Conservation (phyloP, 1,140 invertebrate genomes). For the Colletes gigas region DNA sequence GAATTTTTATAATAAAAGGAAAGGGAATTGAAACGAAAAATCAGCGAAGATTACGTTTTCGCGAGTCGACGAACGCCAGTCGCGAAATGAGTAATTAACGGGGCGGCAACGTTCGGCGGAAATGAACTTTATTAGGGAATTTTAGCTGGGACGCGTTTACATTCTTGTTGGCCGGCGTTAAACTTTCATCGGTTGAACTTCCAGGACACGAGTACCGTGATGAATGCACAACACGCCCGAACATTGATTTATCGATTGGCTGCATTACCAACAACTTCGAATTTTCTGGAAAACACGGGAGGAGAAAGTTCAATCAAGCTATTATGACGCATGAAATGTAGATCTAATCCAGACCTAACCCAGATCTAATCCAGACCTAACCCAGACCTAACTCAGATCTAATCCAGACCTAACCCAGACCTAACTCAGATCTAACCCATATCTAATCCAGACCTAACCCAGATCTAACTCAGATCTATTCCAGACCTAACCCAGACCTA, state of each 20-base stretch:
- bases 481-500: no score
- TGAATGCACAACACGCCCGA: slow-evolving; percentile 12
- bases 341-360: no score
- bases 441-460: no score
- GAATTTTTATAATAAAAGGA: not conserved
- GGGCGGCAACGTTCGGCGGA: not conserved
- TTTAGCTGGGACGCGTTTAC: not conserved
- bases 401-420: no score
- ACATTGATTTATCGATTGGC: slow-evolving; percentile 22
- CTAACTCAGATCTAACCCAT: no score
- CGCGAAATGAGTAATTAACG: slow-evolving; percentile 3
- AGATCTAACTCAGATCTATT: no score
- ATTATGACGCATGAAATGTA: no score
- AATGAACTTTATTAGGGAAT: slow-evolving; percentile 28
- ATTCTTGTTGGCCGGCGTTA: slow-evolving; percentile 6
- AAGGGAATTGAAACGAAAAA: slow-evolving; percentile 13
- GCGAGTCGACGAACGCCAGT: slow-evolving; percentile 14
- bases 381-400: no score
- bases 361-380: no score
- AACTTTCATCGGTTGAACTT: slow-evolving; percentile 18
- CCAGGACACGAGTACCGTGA: not conserved
- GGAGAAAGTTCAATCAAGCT: not conserved
- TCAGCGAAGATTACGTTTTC: not conserved
- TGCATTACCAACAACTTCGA: slow-evolving; percentile 10
- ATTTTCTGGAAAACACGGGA: not conserved